These are phyloP conservation scores for Heliornis fulica DNA, from an alignment of 2,113 vertebrate genomes.

Conservation along the genomic window DNA sequence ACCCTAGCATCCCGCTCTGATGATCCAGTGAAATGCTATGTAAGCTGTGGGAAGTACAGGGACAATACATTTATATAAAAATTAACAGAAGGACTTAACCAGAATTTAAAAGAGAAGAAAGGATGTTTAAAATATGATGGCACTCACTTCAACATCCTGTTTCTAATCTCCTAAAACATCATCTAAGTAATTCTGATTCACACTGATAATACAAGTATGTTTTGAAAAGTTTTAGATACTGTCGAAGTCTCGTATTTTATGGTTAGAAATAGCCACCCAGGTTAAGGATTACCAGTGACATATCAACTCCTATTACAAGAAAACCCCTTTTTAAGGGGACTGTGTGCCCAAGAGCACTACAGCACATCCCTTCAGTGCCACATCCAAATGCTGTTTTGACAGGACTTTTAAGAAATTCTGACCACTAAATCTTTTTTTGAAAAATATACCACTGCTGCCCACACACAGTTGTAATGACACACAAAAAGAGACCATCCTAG, in stretches of 20 bases:
- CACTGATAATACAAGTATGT: background rate
- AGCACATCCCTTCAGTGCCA: fast-evolving
- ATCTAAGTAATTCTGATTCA: background rate
- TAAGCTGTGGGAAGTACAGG: background rate
- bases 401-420: background rate
- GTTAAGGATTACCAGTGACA: background rate
- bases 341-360: background rate
- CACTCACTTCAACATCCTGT: background rate
- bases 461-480: background rate
- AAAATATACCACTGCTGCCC: background rate
- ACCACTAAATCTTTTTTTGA: background rate
- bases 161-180: background rate
- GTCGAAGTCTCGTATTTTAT: background rate
- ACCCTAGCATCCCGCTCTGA: background rate
- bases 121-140: background rate
- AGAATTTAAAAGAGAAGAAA: background rate
- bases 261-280: background rate
- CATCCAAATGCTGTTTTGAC: background rate
- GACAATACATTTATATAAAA: background rate
- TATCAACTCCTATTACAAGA: background rate
- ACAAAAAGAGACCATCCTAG: background rate
- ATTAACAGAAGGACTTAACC: background rate
- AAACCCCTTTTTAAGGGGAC: background rate
- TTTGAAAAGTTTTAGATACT: background rate
- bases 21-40: background rate